phyloP scores from a whole-genome alignment of 2,113 vertebrate species.

The Spheniscus mendiculus region DNA sequence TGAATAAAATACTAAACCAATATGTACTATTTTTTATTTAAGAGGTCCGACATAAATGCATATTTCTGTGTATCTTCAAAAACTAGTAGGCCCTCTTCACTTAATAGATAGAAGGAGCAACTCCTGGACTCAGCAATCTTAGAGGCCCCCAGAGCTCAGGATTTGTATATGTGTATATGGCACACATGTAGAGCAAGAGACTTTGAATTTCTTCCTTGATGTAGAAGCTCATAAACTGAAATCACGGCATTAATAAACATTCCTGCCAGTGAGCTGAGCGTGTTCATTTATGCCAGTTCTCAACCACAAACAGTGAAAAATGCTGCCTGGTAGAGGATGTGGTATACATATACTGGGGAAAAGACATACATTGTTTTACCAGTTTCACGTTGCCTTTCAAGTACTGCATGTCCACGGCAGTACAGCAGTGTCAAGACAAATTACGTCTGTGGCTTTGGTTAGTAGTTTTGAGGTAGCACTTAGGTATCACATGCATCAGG shows the following conservation, averaged over 20 bases:
- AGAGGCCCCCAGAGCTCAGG: not conserved
- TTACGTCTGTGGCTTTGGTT: not conserved
- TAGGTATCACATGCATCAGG: not conserved
- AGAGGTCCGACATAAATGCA: not conserved
- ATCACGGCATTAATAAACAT: constrained; percentile 59
- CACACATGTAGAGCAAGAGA: not conserved
- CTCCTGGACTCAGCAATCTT: not conserved
- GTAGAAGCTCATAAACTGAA: constrained; percentile 47
- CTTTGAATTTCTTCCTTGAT: not conserved
- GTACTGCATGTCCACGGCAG: constrained; percentile 1
- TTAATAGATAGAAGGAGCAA: not conserved
- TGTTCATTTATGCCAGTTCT: constrained; percentile 57
- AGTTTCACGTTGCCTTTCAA: not conserved
- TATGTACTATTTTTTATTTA: not conserved
- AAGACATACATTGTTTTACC: not conserved
- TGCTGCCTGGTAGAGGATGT: constrained; percentile 66
- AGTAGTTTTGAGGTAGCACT: not conserved
- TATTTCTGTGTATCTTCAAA: not conserved
- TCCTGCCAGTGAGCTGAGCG: constrained; percentile 41
- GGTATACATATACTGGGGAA: constrained; percentile 50
- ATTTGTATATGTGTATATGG: not conserved
- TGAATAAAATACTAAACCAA: not conserved
- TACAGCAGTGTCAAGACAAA: not conserved
- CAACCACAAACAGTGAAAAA: constrained; percentile 66
- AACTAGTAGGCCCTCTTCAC: not conserved